A percentile compares a stretch with the other conserved stretches of the same genome.
Conservation (phyloP, 2,888 invertebrate species). For the Micoletzkya japonica region DNA sequence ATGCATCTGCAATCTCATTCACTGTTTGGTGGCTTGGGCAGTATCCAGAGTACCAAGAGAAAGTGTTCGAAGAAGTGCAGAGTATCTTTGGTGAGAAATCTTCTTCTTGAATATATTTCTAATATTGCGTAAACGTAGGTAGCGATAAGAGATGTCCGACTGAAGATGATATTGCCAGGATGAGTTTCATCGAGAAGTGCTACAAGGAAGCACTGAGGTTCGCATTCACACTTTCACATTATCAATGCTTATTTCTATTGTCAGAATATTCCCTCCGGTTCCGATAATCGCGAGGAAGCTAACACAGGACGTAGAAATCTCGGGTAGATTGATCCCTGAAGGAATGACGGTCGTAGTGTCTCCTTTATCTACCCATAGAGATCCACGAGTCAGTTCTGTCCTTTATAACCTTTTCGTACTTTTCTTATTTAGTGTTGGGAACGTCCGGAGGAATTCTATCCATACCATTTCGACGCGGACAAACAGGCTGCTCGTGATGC, state of each 20-base stretch:
- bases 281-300: slow-evolving; percentile 24
- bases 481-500: slow-evolving; percentile 64
- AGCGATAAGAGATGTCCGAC: slow-evolving; percentile 12
- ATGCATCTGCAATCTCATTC: slow-evolving; percentile 22
- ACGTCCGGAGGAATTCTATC: slow-evolving; percentile 64
- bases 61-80: slow-evolving; percentile 21
- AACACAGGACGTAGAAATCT: slow-evolving; percentile 9
- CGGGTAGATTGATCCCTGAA: slow-evolving; percentile 3
- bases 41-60: slow-evolving; percentile 13
- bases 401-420: not conserved
- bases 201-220: slow-evolving; percentile 24
- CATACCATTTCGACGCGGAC: slow-evolving; percentile 65
- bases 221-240: too few relatives aligned
- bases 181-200: slow-evolving; percentile 20
- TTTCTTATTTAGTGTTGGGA: slow-evolving; percentile 47
- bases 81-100: slow-evolving; percentile 17
- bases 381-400: slow-evolving; percentile 19
- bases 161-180: slow-evolving; percentile 25
- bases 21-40: slow-evolving; percentile 28
- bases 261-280: slow-evolving; percentile 25
- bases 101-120: not conserved
- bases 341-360: slow-evolving; percentile 24
- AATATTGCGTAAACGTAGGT: not conserved
- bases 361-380: slow-evolving; percentile 15
- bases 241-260: too few relatives aligned